Base-by-base conservation (phyloP, 2,888 invertebrate species). In the Geophilus truncorum region DNA sequence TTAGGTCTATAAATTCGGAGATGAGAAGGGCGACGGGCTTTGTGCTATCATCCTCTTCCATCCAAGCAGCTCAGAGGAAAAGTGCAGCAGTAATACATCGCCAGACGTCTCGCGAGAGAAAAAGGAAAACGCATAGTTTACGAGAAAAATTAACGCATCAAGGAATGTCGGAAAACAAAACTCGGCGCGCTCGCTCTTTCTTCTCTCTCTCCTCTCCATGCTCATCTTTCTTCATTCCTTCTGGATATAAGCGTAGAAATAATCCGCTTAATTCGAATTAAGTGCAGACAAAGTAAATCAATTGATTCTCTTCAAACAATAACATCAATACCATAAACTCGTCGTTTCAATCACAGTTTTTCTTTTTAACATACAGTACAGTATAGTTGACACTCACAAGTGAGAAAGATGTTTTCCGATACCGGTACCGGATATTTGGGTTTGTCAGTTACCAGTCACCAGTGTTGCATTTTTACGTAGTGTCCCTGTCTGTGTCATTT, bases 1-100 rank as follows among this genome's bases (percentile, higher is more conserved):
- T 78, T 78, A 45, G 45, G 78, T 40, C 78, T 78, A 78, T 78
- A 78, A 78, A 78, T 78, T 78, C 45, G 45, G 36, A 40, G 78
- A 78, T 78, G 78, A 78, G 28, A 40, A 21, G 78, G 34, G 36
- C 34, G 77, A 77, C 32, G 36, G 77, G 36, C 77, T 36, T 77
- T 77, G 36, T 32, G 32, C 77, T 77, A 36, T 77, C 77, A 36
- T 77, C 36, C 36, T 77, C 77, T 77, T 77, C 36, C 36, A 36
- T 77, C 36, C 36, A 36, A 77, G 36, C 32, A 36, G 32, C 34
- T 36, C 77, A 30, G 36, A 77, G 36, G 32, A 36, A 77, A 77
- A 77, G 36, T 32, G 77, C 77, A 77, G 77, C 36, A 36, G 36
- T 77, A 77, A 77, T 77, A 77, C 36, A 32, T 77, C 32, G 36